These are phyloP conservation scores for Mythimna loreyi DNA, from an alignment of 2,888 invertebrate species.

Conservation along the genomic window DNA sequence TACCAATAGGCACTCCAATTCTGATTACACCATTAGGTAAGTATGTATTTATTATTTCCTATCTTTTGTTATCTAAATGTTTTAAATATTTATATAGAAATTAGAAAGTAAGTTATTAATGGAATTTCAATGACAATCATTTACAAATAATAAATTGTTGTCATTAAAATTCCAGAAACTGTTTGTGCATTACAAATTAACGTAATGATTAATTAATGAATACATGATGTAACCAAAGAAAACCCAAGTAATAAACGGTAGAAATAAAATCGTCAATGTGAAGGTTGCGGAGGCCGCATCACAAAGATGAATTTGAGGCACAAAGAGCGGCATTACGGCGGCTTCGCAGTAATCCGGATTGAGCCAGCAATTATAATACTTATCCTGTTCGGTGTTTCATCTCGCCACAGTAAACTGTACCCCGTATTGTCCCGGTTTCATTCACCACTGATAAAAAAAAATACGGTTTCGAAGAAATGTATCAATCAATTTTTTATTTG, in stretches of 20 bases:
- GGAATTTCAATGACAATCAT: too few relatives aligned
- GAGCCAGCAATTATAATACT: constrained; percentile 85
- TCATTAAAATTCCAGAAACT: too few relatives aligned
- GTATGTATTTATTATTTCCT: too few relatives aligned
- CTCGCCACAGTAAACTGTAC: constrained; percentile 59
- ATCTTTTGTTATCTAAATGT: too few relatives aligned
- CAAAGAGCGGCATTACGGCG: constrained; percentile 76
- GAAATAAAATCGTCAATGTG: constrained; percentile 62
- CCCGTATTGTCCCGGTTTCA: constrained; percentile 56
- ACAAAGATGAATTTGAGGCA: constrained; percentile 76
- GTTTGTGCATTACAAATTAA: not conserved
- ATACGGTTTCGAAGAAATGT: constrained; percentile 27
- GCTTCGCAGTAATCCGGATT: constrained; percentile 78
- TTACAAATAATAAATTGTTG: too few relatives aligned
- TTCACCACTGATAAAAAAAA: constrained; percentile 36
- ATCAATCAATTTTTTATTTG: constrained; percentile 15
- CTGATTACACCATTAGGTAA: too few relatives aligned
- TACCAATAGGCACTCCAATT: too few relatives aligned
- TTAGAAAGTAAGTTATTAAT: too few relatives aligned
- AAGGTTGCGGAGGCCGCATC: constrained; percentile 67
- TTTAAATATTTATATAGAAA: too few relatives aligned
- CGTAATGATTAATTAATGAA: not conserved
- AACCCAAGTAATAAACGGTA: constrained; percentile 37
- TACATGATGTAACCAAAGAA: constrained; percentile 4
- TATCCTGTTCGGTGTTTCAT: constrained; percentile 76